Evolutionary conservation across 2,113 vertebrate genomes (phyloP).

Genomic region (Atractosteus spatula): DNA sequence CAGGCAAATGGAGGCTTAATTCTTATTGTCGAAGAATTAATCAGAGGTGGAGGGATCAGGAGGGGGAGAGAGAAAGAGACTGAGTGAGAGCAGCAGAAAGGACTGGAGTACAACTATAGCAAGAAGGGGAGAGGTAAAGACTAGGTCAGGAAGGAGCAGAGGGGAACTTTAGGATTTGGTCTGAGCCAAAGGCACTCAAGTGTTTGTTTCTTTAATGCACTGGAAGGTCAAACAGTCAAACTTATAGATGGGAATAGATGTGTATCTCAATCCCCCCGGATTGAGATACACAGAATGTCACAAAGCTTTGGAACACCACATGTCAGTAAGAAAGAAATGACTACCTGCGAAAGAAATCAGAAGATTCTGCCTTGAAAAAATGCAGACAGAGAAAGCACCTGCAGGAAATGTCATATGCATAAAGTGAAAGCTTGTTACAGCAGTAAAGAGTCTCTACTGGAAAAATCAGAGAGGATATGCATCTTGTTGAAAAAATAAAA

Average conservation of each 20-base stretch:
- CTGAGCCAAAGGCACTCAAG: constrained; percentile 11
- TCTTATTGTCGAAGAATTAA: constrained; percentile 45
- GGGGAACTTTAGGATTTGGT: background rate
- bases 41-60: constrained; percentile 21
- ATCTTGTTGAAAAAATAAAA: too few relatives aligned
- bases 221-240: constrained; percentile 55
- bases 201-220: constrained; percentile 45
- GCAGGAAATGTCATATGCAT: too few relatives aligned
- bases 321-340: constrained; percentile 46
- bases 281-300: constrained; percentile 61
- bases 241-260: constrained; percentile 54
- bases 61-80: constrained; percentile 22
- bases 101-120: background rate
- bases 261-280: constrained; percentile 37
- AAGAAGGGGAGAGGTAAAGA: background rate
- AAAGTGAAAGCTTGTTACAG: too few relatives aligned
- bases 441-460: too few relatives aligned
- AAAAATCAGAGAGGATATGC: too few relatives aligned
- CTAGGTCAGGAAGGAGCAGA: background rate
- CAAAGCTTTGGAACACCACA: constrained; percentile 53
- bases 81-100: background rate
- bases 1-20: constrained; percentile 40
- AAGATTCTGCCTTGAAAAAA: background rate
- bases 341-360: constrained; percentile 43
- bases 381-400: too few relatives aligned